phyloP scores from a whole-genome alignment of 2,888 invertebrate genomes.

The Altica lythri region DNA sequence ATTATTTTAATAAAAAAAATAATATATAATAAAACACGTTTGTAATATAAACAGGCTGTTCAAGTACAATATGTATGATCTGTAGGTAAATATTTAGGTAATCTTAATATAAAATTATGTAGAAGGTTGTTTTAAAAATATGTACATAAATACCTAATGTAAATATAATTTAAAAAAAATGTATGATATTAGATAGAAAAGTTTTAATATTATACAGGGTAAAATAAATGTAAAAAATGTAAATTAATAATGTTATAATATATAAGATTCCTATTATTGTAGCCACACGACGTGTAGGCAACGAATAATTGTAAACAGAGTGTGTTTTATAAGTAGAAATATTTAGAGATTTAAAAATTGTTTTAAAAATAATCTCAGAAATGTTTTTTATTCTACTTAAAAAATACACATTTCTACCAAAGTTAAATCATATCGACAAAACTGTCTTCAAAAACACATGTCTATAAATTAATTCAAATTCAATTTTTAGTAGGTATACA shows the following conservation, averaged over 20 bases:
- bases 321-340: slow-evolving; percentile 11
- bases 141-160: slow-evolving; percentile 3
- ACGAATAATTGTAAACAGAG: slow-evolving; percentile 1
- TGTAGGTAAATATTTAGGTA: not conserved
- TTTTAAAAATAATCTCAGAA: no score
- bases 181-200: slow-evolving; percentile 1
- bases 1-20: not conserved
- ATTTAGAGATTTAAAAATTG: no score
- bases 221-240: slow-evolving; percentile 16
- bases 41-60: slow-evolving; percentile 38
- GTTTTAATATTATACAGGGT: slow-evolving; percentile 20
- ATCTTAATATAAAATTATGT: not conserved
- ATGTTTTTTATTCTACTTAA: slow-evolving; percentile 9
- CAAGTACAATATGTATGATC: slow-evolving; percentile 38
- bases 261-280: no score
- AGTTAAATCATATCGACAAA: slow-evolving; percentile 15
- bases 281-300: not conserved
- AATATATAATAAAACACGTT: not conserved
- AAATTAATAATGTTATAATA: slow-evolving; percentile 1
- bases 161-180: slow-evolving; percentile 14
- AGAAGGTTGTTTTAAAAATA: not conserved
- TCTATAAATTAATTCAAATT: no score
- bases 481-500: no score
- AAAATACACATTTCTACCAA: slow-evolving; percentile 13
- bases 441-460: not conserved